Base-by-base conservation (phyloP, 2,113 vertebrate species). In the Chaetodon trifascialis region DNA sequence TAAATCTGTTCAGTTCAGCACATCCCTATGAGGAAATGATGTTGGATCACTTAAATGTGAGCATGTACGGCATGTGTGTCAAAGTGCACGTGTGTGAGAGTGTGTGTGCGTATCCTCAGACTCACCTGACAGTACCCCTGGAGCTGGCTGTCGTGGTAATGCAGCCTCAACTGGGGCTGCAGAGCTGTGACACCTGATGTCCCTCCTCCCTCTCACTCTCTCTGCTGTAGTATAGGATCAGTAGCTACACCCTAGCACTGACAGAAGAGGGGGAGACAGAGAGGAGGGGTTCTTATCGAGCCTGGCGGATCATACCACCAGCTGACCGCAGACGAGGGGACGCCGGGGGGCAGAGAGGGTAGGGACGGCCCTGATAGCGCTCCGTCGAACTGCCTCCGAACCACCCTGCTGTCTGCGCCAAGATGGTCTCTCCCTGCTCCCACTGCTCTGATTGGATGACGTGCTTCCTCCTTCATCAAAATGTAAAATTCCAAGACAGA, bases 401-500 rank as follows among this genome's bases (percentile, higher is more conserved):
- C 80, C 86, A 21, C 90, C 93, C 94, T 68, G 76, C 83, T 42
- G 93, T 93, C 93, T 93, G 85, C 74, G 0, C 23, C 1, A 1
- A 54, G 60, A 87, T 94, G 89, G 93, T 93, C 77, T 91, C 72
- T 84, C 83, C 93, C 93, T 17, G 60, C 85, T 90, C n/a, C 70
- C 8, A 8, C 52, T 7, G 52, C 82, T 86, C 80, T 87, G 88
- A 93, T 94, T 94, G 93, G 94, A 80, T 15, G 2, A 40, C 7
- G 2, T 6, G 87, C 92, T 93, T 94, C 92, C 92, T 93, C 88
- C 93, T 94, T 94, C 93, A 94, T 93, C 91, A 92, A 94, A 93
- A 93, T 94, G 94, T 92, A 94, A 91, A 93, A 94, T 94, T 94
- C 93, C 93, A 94, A 93, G 94, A 93, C 93, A 94, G 91, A 93